A percentile compares a stretch with the other conserved stretches of the same genome.
phyloP scores from a whole-genome alignment of 2,797 vertebrate genomes.

The Glossophaga mutica region DNA sequence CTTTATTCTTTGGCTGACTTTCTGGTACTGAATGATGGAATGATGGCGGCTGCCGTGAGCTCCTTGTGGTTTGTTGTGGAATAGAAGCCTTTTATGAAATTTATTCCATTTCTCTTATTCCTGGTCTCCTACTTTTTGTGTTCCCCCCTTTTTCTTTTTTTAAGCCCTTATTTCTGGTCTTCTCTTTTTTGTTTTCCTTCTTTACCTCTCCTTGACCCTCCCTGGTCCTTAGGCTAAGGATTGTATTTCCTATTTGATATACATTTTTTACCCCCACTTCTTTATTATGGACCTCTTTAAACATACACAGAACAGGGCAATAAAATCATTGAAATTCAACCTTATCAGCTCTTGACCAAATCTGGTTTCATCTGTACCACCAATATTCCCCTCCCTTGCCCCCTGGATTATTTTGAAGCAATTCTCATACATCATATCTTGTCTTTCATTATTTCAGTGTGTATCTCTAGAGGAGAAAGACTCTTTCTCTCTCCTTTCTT shows the following conservation, averaged over 20 bases:
- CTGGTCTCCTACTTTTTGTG: background rate
- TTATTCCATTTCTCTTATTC: background rate
- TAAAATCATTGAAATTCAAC: background rate
- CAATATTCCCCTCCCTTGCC: background rate
- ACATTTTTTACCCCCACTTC: background rate
- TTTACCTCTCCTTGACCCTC: background rate
- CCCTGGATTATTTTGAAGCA: background rate
- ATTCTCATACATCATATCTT: background rate
- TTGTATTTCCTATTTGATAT: background rate
- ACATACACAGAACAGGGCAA: background rate
- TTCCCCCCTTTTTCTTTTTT: background rate
- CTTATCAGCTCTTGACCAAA: background rate
- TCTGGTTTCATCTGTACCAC: background rate
- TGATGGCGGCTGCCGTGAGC: background rate
- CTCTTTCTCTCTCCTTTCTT: background rate
- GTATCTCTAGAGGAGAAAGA: background rate
- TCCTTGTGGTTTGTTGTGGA: background rate
- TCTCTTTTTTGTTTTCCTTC: background rate
- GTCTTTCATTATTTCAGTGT: background rate
- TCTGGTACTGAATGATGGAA: background rate
- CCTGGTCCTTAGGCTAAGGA: background rate
- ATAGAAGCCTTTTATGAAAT: background rate
- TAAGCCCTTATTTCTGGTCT: background rate
- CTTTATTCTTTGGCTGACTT: conserved; percentile 11
- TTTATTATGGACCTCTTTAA: background rate